phyloP scores from a whole-genome alignment of 2,888 invertebrate species.

The Eupithecia vulgata region DNA sequence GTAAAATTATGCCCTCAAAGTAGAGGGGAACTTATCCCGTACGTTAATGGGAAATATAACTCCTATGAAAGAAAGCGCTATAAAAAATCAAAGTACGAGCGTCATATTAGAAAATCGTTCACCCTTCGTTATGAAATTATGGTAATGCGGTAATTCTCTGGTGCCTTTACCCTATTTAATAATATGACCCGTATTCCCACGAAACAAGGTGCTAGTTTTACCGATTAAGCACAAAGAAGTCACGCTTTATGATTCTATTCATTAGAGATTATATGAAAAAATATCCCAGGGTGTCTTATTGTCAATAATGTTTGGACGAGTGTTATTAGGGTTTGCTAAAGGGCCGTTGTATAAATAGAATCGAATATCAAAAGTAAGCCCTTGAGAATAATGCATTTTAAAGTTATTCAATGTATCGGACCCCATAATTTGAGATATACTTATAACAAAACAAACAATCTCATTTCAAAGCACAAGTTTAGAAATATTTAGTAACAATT shows the following conservation, averaged over 20 bases:
- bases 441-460: conserved; percentile 1
- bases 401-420: conserved; percentile 28
- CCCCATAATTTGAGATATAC: conserved; percentile 30
- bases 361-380: conserved; percentile 50
- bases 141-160: conserved; percentile 58
- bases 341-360: conserved; percentile 64
- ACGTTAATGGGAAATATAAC: conserved; percentile 43
- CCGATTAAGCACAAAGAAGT: conserved; percentile 38
- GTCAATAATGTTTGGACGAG: conserved; percentile 61
- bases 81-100: conserved; percentile 74
- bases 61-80: conserved; percentile 43
- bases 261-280: conserved; percentile 48
- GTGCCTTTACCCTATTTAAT: conserved; percentile 14
- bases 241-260: conserved; percentile 48
- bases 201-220: conserved; percentile 23
- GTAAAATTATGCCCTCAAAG: conserved; percentile 34
- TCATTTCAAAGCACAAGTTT: too few relatives aligned
- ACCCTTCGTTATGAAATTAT: conserved; percentile 80
- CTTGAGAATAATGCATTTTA: conserved; percentile 36
- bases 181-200: conserved; percentile 25
- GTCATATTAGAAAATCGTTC: conserved; percentile 72
- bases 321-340: conserved; percentile 54
- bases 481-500: too few relatives aligned
- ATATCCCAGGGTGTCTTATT: conserved; percentile 70
- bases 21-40: conserved; percentile 38